Conservation (phyloP, 23 tunicate species). For the Trididemnum miniatum region DNA sequence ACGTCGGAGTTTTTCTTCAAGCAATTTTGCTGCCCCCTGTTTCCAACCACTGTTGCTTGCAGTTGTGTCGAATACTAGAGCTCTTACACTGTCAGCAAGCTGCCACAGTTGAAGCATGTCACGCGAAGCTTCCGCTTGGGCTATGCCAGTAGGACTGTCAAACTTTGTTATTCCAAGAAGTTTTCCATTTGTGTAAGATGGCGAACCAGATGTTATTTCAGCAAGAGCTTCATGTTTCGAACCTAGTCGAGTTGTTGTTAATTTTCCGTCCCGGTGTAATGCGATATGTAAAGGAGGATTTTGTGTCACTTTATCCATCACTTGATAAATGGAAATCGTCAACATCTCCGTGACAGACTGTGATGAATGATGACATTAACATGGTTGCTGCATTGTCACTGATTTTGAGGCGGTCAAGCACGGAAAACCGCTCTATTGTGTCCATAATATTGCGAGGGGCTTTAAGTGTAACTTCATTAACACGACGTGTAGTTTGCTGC, state of each 20-base stretch:
- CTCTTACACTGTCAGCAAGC: not conserved
- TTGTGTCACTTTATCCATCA: not conserved
- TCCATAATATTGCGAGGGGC: not conserved
- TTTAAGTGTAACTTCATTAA: not conserved
- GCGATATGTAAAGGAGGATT: not conserved
- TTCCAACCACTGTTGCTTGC: conserved; percentile 23
- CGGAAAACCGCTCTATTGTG: not conserved
- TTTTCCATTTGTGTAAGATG: not conserved
- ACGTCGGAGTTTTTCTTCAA: not conserved
- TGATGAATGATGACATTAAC: not conserved
- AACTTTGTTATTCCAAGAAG: not conserved
- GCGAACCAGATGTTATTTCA: not conserved
- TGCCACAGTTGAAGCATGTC: not conserved
- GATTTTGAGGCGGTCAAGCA: not conserved
- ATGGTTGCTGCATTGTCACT: not conserved
- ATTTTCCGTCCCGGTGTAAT: not conserved
- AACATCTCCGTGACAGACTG: not conserved
- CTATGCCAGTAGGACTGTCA: not conserved
- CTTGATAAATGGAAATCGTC: not conserved
- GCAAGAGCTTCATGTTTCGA: not conserved
- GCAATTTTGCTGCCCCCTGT: conserved; percentile 10
- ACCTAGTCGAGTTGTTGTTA: not conserved
- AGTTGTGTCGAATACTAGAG: conserved; percentile 9
- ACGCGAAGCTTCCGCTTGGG: conserved; percentile 4
- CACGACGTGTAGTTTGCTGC: not conserved